Evolutionary conservation across 2,888 invertebrate species (phyloP).

Genomic region (Craniophora ligustri): DNA sequence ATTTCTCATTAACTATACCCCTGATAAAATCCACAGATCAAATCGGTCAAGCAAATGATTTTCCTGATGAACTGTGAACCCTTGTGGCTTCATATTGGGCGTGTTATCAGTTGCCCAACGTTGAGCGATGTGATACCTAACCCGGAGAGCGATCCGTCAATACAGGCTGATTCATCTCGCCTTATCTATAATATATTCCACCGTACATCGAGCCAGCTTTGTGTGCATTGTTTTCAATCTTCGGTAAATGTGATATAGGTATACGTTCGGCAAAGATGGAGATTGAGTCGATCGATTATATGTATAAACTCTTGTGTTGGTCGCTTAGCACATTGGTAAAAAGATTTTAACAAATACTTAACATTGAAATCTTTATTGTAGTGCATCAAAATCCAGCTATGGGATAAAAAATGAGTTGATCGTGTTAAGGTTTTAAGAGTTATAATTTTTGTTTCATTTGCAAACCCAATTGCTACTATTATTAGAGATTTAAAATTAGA

Average conservation of each 20-base stretch:
- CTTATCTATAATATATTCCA: constrained; percentile 57
- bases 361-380: no score
- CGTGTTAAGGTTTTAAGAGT: no score
- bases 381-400: no score
- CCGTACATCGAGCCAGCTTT: constrained; percentile 20
- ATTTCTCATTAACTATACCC: constrained; percentile 16
- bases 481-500: no score
- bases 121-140: constrained; percentile 42
- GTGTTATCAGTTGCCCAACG: constrained; percentile 39
- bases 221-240: constrained; percentile 38
- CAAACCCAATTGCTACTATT: no score
- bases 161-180: constrained; percentile 43
- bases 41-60: constrained; percentile 16
- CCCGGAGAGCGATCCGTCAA: constrained; percentile 44
- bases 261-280: constrained; percentile 16
- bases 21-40: constrained; percentile 1
- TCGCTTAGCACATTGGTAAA: background rate
- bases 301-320: constrained; percentile 5
- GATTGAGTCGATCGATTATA: constrained; percentile 29
- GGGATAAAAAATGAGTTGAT: no score
- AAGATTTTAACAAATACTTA: no score
- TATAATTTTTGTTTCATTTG: no score
- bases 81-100: constrained; percentile 39
- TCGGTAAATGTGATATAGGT: background rate
- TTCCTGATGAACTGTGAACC: constrained; percentile 40